Percentiles rank a stretch among this genome's conserved stretches.
These are phyloP conservation scores for Apodemia mormo DNA, from an alignment of 2,888 invertebrate genomes.

Conservation along the genomic window DNA sequence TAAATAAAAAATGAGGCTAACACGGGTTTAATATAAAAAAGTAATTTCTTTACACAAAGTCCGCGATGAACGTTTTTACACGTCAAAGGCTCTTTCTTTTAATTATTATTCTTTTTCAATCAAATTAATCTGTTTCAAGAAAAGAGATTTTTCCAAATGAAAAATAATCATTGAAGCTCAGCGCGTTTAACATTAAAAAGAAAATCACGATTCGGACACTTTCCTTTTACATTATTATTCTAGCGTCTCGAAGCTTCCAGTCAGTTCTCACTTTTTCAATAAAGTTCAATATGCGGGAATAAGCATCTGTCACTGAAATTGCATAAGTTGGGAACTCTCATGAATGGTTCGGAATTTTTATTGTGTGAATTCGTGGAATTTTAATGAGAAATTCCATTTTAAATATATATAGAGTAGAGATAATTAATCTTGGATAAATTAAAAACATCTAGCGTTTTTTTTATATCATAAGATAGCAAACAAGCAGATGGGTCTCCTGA, in stretches of 20 bases:
- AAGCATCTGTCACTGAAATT: constrained; percentile 5
- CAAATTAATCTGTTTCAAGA: not conserved
- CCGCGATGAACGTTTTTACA: too few species aligned
- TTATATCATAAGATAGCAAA: too few species aligned
- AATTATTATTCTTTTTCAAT: not conserved
- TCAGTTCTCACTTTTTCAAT: constrained; percentile 13
- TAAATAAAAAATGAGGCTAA: too few species aligned
- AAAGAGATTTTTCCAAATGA: not conserved
- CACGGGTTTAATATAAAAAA: too few species aligned
- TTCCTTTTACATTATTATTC: constrained; percentile 13
- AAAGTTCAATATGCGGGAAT: not conserved
- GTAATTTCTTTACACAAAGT: too few species aligned
- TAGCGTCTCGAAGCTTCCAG: not conserved
- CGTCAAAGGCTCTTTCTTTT: too few species aligned
- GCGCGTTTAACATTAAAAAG: not conserved
- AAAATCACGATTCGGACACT: not conserved
- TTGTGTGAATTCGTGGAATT: not conserved
- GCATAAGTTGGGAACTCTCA: constrained; percentile 5
- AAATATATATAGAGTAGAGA: not conserved
- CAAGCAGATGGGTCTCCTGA: too few species aligned
- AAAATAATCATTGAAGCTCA: not conserved
- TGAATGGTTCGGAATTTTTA: constrained; percentile 3
- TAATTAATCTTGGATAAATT: too few species aligned
- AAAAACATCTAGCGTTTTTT: too few species aligned
- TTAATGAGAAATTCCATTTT: not conserved